Evolutionary conservation across 1,140 invertebrate species (phyloP).

Genomic region (Drosophila insularis): DNA sequence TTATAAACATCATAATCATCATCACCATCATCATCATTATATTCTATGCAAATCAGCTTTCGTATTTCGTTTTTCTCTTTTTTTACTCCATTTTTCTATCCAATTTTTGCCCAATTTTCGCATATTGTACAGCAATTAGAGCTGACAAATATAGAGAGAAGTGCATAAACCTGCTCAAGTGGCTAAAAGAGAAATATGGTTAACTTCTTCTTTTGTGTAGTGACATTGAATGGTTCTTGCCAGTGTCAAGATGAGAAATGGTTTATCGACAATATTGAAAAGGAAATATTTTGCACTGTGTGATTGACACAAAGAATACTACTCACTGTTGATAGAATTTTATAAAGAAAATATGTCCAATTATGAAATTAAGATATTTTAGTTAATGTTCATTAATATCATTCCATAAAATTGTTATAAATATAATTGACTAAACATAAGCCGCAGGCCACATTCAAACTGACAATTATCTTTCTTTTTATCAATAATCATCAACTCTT

Average conservation of each 20-base stretch:
- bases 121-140: slow-evolving; percentile 72
- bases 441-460: too few relatives aligned
- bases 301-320: background rate
- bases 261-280: background rate
- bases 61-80: slow-evolving; percentile 1
- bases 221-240: slow-evolving; percentile 14
- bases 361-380: too few relatives aligned
- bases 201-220: slow-evolving; percentile 4
- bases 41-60: slow-evolving; percentile 53
- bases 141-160: slow-evolving; percentile 38
- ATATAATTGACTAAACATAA: too few relatives aligned
- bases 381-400: too few relatives aligned
- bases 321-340: too few relatives aligned
- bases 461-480: too few relatives aligned
- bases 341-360: background rate
- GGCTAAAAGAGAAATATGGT: slow-evolving; percentile 38
- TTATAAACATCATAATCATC: background rate
- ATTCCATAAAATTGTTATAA: too few relatives aligned
- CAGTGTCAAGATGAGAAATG: slow-evolving; percentile 6
- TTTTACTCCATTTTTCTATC: slow-evolving; percentile 8
- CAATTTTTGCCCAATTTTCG: slow-evolving; percentile 18
- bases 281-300: background rate
- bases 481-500: too few relatives aligned
- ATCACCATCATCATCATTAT: slow-evolving; percentile 28
- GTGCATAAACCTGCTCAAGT: slow-evolving; percentile 74